Conservation (phyloP, 2,113 vertebrate species). For the Bungarus multicinctus region DNA sequence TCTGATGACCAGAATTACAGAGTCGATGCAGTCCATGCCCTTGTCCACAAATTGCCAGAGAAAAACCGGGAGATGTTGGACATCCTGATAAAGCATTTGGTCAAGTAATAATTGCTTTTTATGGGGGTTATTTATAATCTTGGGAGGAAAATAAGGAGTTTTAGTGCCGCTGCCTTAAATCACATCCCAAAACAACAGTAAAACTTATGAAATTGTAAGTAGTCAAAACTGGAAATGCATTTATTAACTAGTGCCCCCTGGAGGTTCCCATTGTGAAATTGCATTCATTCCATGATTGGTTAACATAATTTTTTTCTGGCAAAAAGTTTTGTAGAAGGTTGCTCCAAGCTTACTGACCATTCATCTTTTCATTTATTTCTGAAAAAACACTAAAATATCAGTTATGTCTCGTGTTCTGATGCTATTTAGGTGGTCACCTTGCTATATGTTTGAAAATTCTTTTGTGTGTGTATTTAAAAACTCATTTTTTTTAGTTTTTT, state of each 20-base stretch:
- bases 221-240: background rate
- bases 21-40: constrained; percentile 87
- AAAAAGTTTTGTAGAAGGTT: background rate
- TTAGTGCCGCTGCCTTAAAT: background rate
- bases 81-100: constrained; percentile 90
- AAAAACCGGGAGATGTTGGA: constrained; percentile 96
- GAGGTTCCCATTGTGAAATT: background rate
- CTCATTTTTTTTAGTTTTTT: background rate
- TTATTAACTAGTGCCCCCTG: background rate
- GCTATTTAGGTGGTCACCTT: background rate
- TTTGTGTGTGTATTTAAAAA: background rate
- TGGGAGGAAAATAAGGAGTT: background rate
- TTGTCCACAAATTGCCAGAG: constrained; percentile 90
- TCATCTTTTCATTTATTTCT: background rate
- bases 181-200: constrained; percentile 18
- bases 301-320: background rate
- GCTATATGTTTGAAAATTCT: background rate
- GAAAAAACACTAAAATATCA: background rate
- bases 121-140: background rate
- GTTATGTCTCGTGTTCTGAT: background rate
- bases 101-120: constrained; percentile 78
- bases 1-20: constrained; percentile 96
- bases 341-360: background rate
- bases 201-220: background rate
- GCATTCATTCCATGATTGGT: background rate